Evolutionary conservation across 2,888 invertebrate species (phyloP).

Genomic region (Apoda limacodes): DNA sequence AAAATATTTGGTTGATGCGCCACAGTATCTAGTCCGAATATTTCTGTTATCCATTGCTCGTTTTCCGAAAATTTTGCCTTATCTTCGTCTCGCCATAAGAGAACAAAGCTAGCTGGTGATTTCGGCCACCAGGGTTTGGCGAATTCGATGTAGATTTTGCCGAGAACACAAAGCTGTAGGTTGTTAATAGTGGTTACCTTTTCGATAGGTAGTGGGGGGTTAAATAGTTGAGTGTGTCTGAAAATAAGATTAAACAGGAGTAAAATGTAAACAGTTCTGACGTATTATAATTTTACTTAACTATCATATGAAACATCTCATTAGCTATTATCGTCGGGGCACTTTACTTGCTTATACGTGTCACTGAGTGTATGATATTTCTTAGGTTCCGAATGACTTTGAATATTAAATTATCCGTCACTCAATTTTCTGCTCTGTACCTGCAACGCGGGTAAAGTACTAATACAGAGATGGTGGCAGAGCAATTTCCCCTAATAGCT

Average conservation of each 20-base stretch:
- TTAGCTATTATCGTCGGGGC: no score
- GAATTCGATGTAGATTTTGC: conserved; percentile 79
- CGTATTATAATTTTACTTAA: conserved; percentile 9
- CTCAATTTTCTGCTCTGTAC: no score
- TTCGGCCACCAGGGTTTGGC: conserved; percentile 74
- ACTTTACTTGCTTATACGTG: no score
- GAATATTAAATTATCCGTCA: no score
- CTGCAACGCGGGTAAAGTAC: no score
- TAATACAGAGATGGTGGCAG: no score
- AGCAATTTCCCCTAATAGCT: no score
- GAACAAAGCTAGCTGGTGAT: conserved; percentile 51
- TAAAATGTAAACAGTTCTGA: neutral
- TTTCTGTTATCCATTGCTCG: conserved; percentile 71
- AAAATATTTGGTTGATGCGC: conserved; percentile 71
- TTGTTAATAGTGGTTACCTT: conserved; percentile 71
- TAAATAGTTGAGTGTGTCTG: conserved; percentile 66
- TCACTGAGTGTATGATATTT: no score
- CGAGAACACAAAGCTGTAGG: conserved; percentile 73
- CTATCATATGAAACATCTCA: no score
- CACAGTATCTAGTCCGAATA: conserved; percentile 72
- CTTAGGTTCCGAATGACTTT: no score
- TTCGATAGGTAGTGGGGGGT: conserved; percentile 62
- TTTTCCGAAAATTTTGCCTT: conserved; percentile 49
- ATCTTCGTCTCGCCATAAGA: conserved; percentile 70
- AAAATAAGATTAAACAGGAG: conserved; percentile 16